Evolutionary conservation across 2,797 vertebrate species (phyloP).

Genomic region (Danio albolineatus): DNA sequence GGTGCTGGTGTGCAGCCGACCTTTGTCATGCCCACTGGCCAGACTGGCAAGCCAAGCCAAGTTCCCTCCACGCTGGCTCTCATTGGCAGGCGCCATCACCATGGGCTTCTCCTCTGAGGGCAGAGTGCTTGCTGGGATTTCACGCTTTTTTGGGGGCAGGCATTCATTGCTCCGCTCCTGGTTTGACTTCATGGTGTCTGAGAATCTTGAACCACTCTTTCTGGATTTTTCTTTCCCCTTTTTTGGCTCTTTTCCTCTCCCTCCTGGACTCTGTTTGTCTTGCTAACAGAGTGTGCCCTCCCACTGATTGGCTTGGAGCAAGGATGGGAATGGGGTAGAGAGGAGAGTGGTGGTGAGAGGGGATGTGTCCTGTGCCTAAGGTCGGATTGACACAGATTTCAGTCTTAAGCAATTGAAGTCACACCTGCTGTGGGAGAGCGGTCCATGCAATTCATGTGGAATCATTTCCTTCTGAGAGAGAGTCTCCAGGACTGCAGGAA

Average conservation of each 20-base stretch:
- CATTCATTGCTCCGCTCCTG: conserved; percentile 99
- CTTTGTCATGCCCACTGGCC: conserved; percentile 78
- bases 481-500: conserved; percentile 82
- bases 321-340: conserved; percentile 53
- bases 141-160: conserved; percentile 98
- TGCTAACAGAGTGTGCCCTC: conserved; percentile 63
- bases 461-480: conserved; percentile 93
- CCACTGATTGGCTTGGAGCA: conserved; percentile 71
- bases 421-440: conserved; percentile 83
- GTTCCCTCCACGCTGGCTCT: conserved; percentile 90
- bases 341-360: conserved; percentile 62
- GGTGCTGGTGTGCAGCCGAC: conserved; percentile 68
- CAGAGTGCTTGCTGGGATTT: conserved; percentile 90
- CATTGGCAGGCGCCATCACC: conserved; percentile 77
- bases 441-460: conserved; percentile 95
- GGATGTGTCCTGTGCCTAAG: conserved; percentile 80
- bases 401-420: conserved; percentile 85
- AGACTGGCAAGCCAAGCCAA: conserved; percentile 90
- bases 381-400: conserved; percentile 83
- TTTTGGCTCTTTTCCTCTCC: conserved; percentile 50
- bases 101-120: conserved; percentile 85
- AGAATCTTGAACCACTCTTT: conserved; percentile 41
- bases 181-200: conserved; percentile 91
- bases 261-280: conserved; percentile 39
- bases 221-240: conserved; percentile 15